Conservation (phyloP, 2,888 invertebrate genomes). For the Taphrorychus bicolor region DNA sequence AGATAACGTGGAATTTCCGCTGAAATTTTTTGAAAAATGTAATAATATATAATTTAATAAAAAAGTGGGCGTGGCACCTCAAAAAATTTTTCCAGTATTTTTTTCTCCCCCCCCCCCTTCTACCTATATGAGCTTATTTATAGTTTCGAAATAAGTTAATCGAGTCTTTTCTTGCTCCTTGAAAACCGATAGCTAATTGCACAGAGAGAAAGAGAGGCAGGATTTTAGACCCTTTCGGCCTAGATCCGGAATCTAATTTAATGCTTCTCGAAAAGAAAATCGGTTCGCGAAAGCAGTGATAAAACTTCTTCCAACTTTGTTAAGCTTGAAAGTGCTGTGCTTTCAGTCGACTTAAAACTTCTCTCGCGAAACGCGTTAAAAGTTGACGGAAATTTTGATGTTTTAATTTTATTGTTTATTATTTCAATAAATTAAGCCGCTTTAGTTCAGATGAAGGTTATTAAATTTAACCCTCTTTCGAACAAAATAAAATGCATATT, state of each 20-base stretch:
- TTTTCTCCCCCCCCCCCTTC: no score
- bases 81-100: no score
- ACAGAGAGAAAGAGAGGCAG: not conserved
- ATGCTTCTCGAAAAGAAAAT: not conserved
- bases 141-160: not conserved
- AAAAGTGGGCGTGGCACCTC: no score
- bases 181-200: not conserved
- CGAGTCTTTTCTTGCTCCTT: not conserved
- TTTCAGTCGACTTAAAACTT: conserved; percentile 4
- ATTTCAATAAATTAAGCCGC: not conserved
- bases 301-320: conserved; percentile 3
- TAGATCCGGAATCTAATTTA: not conserved
- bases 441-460: no score
- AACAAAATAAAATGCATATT: no score
- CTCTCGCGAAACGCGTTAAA: not conserved
- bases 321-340: not conserved
- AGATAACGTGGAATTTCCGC: no score
- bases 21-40: no score
- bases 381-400: not conserved
- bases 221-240: conserved; percentile 4
- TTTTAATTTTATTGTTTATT: not conserved
- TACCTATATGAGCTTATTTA: no score
- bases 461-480: no score
- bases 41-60: no score
- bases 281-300: not conserved